Conservation (phyloP, 1,140 invertebrate genomes). For the Ips typographus region DNA sequence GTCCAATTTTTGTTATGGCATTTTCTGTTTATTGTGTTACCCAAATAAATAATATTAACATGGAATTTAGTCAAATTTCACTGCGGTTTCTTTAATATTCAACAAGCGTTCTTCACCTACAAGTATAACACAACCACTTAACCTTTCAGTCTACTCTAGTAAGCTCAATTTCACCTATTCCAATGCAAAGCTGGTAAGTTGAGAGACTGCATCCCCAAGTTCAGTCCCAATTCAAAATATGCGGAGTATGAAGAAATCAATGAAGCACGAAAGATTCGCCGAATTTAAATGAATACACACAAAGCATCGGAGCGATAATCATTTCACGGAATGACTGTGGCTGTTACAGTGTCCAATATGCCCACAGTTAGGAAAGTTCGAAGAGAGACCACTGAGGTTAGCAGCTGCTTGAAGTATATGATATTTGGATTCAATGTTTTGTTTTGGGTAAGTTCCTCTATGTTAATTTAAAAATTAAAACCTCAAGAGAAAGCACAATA, state of each 20-base stretch:
- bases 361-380: conserved; percentile 67
- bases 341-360: conserved; percentile 57
- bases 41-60: too few relatives aligned
- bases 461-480: too few relatives aligned
- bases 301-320: conserved; percentile 4
- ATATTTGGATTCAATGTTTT: conserved; percentile 97
- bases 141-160: too few relatives aligned
- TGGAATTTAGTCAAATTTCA: too few relatives aligned
- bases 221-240: neutral
- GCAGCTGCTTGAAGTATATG: conserved; percentile 95
- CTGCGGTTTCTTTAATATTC: too few relatives aligned
- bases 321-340: conserved; percentile 45
- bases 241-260: conserved; percentile 8
- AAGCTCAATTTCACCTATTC: too few relatives aligned
- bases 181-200: neutral
- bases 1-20: too few relatives aligned
- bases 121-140: too few relatives aligned
- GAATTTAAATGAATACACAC: conserved; percentile 20
- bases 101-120: too few relatives aligned
- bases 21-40: too few relatives aligned
- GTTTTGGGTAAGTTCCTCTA: conserved; percentile 80
- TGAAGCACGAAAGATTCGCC: conserved; percentile 2
- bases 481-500: too few relatives aligned
- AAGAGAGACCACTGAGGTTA: conserved; percentile 89
- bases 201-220: neutral